Conservation (phyloP, 2,113 vertebrate genomes). For the Sander vitreus region DNA sequence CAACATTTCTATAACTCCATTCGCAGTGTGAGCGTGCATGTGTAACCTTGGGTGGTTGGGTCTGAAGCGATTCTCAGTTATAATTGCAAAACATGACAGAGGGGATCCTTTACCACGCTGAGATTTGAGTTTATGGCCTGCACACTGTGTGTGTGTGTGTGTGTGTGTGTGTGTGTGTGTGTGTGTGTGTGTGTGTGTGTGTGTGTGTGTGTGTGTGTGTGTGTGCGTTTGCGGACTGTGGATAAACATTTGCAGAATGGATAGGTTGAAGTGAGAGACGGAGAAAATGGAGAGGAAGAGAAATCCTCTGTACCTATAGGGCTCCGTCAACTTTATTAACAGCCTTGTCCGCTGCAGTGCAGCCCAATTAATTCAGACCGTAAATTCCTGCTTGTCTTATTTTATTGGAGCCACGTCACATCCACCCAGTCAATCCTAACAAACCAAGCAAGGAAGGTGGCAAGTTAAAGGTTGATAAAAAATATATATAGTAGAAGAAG, state of each 20-base stretch:
- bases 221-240: background rate
- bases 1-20: conserved; percentile 41
- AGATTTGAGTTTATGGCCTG: conserved; percentile 37
- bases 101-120: conserved; percentile 23
- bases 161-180: background rate
- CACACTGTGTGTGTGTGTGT: conserved; percentile 7
- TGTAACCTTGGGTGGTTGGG: background rate
- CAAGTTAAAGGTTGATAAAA: conserved; percentile 6
- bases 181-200: background rate
- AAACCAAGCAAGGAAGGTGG: conserved; percentile 29
- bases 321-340: conserved; percentile 69
- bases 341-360: conserved; percentile 42
- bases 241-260: conserved; percentile 33
- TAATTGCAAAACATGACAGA: conserved; percentile 41
- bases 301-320: conserved; percentile 41
- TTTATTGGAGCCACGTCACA: conserved; percentile 57
- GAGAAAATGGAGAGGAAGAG: conserved; percentile 10
- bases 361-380: conserved; percentile 70
- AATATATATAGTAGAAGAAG: background rate
- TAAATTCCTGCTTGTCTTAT: conserved; percentile 74
- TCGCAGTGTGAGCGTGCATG: background rate
- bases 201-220: background rate
- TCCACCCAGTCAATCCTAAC: conserved; percentile 48
- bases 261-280: conserved; percentile 7
- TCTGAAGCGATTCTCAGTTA: conserved; percentile 27